Evolutionary conservation across 2,797 vertebrate genomes (phyloP), one percentile per base, ranked within the genome.

Genomic region (Glyptemys insculpta): DNA sequence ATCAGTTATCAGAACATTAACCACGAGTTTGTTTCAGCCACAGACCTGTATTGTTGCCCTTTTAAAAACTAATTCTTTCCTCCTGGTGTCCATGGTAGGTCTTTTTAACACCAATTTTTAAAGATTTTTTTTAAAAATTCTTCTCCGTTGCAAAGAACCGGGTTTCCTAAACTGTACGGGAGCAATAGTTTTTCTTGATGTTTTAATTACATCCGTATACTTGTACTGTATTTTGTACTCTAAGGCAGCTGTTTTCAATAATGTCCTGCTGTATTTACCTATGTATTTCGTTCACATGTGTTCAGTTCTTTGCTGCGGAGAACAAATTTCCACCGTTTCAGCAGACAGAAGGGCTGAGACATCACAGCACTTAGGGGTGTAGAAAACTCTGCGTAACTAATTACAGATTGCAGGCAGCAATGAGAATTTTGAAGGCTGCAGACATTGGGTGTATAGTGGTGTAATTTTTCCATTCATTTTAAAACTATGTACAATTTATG

Each of bases 171-270:
- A 98, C 98, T 98, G 98, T 98, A 98, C 98, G 98, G 99, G 99
- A 99, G 99, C 99, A 99, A 99, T 99, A 99, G 98, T 98, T 99
- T 98, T 98, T 97, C 98, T 98, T 98, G 97, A 98, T 98, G 98
- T 98, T 98, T 98, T 98, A 99, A 98, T 98, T 98, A 98, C 98
- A 99, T 99, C 98, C 96, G 98, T 99, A 98, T 98, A 99, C 98
- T 98, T 99, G 99, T 99, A 99, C 99, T 99, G 99, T 99, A 99
- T 99, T 99, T 99, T 98, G 98, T 99, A 99, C 97, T 97, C 99
- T 98, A 99, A 99, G 99, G 99, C 99, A 99, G 99, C 99, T 99
- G 99, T 99, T 98, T 97, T 98, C 98, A 98, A 98, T 99, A 98
- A 97, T 98, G 99, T 99, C 99, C 99, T 99, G 99, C 99, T 99